Base-by-base conservation (phyloP, 2,113 vertebrate species). In the Mola mola region DNA sequence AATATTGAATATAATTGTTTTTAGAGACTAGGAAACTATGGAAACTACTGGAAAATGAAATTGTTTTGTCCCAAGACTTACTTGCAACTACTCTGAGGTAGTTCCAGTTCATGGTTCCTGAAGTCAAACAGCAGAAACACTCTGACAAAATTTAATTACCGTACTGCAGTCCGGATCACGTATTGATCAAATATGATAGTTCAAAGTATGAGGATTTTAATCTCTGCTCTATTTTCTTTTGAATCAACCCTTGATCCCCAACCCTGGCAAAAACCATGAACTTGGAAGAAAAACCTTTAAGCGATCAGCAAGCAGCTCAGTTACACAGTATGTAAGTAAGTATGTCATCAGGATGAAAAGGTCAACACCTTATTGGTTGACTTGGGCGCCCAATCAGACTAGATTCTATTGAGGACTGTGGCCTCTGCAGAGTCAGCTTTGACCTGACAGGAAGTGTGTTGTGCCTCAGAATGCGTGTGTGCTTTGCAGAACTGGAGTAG, bases 371-470 rank as follows among this genome's bases (percentile, higher is more conserved):
- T 64, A 66, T 66, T 71, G 78, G 69, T 70, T 11, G 38, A 65
- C 29, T 19, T 20, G 16, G 62, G 56, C 50, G 19, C 51, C 74
- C 43, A 58, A 69, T 84, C 57, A 55, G n/a, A 44, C 28, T n/a
- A 48, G 49, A 58, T 75, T 57, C 61, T 48, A 74, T 56, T 17
- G 53, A 67, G 46, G 53, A 56, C 40, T n/a, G 12, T 16, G 40
- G 57, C 52, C 64, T 79, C 69, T 48, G 33, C 0, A 19, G 74
- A 53, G 61, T 40, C 49, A 43, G 56, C 52, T 51, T 21, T 74
- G 78, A 82, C 71, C 81, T 67, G 48, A 78, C 64, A 81, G 77
- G 70, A 84, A 80, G 73, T 51, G 34, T n/a, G n/a, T n/a, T n/a
- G n/a, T n/a, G n/a, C n/a, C 11, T 41, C 11, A 13, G 1, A 33